Conservation (phyloP, 2,797 vertebrate genomes). For the Periophthalmus magnuspinnatus region DNA sequence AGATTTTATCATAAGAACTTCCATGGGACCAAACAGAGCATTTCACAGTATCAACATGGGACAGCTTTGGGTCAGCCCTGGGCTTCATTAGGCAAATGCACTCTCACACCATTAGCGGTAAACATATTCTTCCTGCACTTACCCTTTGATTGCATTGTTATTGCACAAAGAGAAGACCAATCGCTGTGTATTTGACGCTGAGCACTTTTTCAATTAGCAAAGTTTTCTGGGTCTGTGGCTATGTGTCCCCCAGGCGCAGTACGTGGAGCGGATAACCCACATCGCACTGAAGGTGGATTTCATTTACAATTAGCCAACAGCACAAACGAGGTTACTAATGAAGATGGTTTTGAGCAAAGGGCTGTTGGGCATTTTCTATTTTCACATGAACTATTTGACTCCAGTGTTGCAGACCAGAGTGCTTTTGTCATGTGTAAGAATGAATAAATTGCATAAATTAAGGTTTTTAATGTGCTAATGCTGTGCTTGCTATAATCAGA, state of each 20-base stretch:
- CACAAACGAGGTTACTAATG: constrained; percentile 50
- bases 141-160: constrained; percentile 73
- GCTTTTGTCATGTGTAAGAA: too few relatives aligned
- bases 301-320: constrained; percentile 63
- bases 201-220: constrained; percentile 72
- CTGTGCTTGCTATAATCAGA: too few relatives aligned
- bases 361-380: constrained; percentile 19
- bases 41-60: constrained; percentile 26
- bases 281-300: constrained; percentile 41
- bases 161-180: constrained; percentile 67
- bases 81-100: constrained; percentile 71
- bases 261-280: constrained; percentile 29
- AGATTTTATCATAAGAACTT: constrained; percentile 12
- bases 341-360: constrained; percentile 48
- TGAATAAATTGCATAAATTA: too few relatives aligned
- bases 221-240: constrained; percentile 55
- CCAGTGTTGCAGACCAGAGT: background rate
- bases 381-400: background rate
- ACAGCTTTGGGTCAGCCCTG: constrained; percentile 56
- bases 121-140: constrained; percentile 70
- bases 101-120: constrained; percentile 74
- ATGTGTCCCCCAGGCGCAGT: constrained; percentile 53
- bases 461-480: too few relatives aligned
- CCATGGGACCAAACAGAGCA: constrained; percentile 12
- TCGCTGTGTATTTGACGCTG: constrained; percentile 55